Evolutionary conservation across 2,113 vertebrate genomes (phyloP), one percentile per base, ranked within the genome.

Genomic region (Crotophaga sulcirostris): DNA sequence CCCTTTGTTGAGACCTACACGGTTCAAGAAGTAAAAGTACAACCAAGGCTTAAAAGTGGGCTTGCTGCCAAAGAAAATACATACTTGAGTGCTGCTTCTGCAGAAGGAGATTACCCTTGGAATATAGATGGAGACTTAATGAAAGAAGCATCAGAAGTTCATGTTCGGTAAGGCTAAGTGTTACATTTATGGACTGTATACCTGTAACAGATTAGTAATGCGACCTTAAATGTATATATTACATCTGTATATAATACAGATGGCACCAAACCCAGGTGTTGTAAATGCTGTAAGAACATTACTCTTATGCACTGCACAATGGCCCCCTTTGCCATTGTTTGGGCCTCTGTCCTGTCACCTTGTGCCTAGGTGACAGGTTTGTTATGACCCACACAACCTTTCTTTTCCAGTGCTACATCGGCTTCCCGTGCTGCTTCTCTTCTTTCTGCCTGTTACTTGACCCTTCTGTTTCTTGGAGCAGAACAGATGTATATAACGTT

Each of bases 81-180:
- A 1, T 82, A 73, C 66, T 67, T 45, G 36, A 90, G 72, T 28
- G 56, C 92, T 85, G 84, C 91, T 95, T 84, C 96, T 76, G 91
- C 91, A 45, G 98, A 98, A 96, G 96, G 90, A 28, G 95, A n/a
- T 59, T 97, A 96, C 63, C 98, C 98, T 67, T 99, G 98, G 98
- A 99, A 99, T 86, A 96, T 99, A 82, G 98, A 99, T 63, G 98
- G 99, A 36, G 98, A 99, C 79, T 97, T 99, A 95, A 93, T 98
- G 96, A 96, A 98, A 95, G 97, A 87, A 64, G 64, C 97, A 17
- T 98, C 98, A 33, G 98, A 98, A 83, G 93, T 99, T 85, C 97
- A 98, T 4, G 72, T 99, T 87, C 97, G 98, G 98, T 99, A 97
- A 96, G 96, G 78, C 38, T 29, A 68, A 55, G 33, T 54, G 26